Evolutionary conservation across 2,888 invertebrate genomes (phyloP).

Genomic region (Drosophila vallismaia): DNA sequence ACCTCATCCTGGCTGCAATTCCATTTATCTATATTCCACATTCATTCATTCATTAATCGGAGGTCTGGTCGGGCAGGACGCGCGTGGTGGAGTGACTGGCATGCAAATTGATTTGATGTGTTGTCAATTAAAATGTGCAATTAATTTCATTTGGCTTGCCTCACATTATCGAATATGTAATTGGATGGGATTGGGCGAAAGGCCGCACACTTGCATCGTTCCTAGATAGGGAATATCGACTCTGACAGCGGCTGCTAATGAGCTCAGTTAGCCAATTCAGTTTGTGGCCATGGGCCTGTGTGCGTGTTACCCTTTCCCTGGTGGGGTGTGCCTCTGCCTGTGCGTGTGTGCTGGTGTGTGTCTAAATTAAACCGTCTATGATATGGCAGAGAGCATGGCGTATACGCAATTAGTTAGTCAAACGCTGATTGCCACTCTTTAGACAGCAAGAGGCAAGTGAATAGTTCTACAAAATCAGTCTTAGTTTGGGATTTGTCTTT

Average conservation of each 20-base stretch:
- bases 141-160: slow-evolving; percentile 76
- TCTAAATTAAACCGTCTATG: slow-evolving; percentile 66
- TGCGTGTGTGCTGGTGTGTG: slow-evolving; percentile 23
- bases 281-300: slow-evolving; percentile 58
- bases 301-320: slow-evolving; percentile 3
- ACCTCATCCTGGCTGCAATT: slow-evolving; percentile 39
- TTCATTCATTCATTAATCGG: slow-evolving; percentile 66
- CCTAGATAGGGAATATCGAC: slow-evolving; percentile 15
- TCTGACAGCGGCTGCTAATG: slow-evolving; percentile 65
- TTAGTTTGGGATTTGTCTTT: no score
- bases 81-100: slow-evolving; percentile 31
- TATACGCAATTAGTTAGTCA: slow-evolving; percentile 69
- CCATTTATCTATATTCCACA: slow-evolving; percentile 38
- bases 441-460: slow-evolving; percentile 30
- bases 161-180: slow-evolving; percentile 60
- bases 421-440: slow-evolving; percentile 56
- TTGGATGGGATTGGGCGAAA: slow-evolving; percentile 29
- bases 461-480: slow-evolving; percentile 16
- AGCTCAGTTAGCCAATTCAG: slow-evolving; percentile 77
- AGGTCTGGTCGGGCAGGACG: slow-evolving; percentile 1
- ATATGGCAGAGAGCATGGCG: slow-evolving; percentile 46
- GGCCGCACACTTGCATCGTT: background rate
- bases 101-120: slow-evolving; percentile 78
- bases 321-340: background rate
- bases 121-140: slow-evolving; percentile 81